A percentile compares a stretch with the other conserved stretches of the same genome.
These are phyloP conservation scores for Drosophila melanica DNA, from an alignment of 1,140 invertebrate species.

Conservation along the genomic window DNA sequence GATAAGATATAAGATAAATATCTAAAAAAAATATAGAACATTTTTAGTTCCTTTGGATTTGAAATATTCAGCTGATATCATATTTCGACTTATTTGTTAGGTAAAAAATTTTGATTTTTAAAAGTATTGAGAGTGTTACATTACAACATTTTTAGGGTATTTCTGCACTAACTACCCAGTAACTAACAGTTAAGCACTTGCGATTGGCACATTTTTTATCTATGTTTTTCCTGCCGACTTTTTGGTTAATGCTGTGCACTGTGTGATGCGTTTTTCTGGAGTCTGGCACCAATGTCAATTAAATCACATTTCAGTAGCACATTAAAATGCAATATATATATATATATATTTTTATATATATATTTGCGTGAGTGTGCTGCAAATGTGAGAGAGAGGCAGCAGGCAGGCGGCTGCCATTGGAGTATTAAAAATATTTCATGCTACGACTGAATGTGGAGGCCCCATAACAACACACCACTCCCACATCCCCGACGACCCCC, in stretches of 20 bases:
- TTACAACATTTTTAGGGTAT: too few relatives aligned
- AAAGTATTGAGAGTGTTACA: too few relatives aligned
- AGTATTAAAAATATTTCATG: constrained; percentile 75
- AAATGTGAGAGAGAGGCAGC: constrained; percentile 1
- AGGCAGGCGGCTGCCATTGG: constrained; percentile 48
- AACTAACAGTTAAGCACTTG: background rate
- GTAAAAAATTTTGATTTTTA: too few relatives aligned
- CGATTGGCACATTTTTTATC: background rate
- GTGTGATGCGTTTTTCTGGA: constrained; percentile 41
- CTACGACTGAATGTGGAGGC: constrained; percentile 17
- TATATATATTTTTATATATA: constrained; percentile 7
- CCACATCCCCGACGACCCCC: background rate
- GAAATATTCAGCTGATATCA: too few relatives aligned
- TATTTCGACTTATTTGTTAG: too few relatives aligned
- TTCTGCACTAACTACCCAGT: too few relatives aligned
- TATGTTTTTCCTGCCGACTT: background rate
- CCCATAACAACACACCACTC: background rate
- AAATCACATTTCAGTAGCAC: constrained; percentile 76
- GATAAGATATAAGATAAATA: too few relatives aligned
- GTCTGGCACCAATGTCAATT: constrained; percentile 72
- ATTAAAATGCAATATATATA: constrained; percentile 80
- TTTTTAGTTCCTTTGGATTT: too few relatives aligned
- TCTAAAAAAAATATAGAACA: too few relatives aligned
- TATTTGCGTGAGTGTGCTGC: background rate
- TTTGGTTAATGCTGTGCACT: constrained; percentile 27